Evolutionary conservation across 2,797 vertebrate genomes (phyloP).

Genomic region (Eulemur mongoz): DNA sequence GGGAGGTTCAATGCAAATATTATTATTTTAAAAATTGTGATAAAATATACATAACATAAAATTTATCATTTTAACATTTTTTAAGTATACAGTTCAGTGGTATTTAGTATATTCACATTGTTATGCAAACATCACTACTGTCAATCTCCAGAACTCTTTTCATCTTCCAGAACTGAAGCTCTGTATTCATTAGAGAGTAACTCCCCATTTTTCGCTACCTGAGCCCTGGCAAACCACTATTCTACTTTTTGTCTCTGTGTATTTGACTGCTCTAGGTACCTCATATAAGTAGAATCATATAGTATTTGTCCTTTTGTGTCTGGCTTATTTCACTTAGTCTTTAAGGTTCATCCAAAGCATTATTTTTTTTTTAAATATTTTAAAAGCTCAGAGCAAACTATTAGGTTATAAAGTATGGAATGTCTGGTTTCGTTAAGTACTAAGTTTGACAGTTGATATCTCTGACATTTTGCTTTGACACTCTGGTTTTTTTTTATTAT

Average conservation of each 20-base stretch:
- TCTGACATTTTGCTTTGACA: too few species aligned
- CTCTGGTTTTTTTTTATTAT: too few species aligned
- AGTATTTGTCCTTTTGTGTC: not conserved
- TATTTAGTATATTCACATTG: not conserved
- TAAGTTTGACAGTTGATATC: too few species aligned
- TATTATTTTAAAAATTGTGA: not conserved
- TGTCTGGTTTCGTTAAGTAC: too few species aligned
- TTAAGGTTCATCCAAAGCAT: not conserved
- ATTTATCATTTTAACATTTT: not conserved
- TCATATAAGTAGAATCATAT: not conserved
- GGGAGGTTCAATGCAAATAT: not conserved
- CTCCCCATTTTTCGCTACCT: fast-evolving
- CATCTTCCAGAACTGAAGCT: not conserved
- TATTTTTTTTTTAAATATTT: not conserved
- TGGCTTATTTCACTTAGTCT: slow-evolving; percentile 12
- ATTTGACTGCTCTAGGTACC: not conserved
- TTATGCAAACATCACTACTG: not conserved
- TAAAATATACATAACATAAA: not conserved
- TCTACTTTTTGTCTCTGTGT: not conserved
- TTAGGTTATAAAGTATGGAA: too few species aligned
- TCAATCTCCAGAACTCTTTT: not conserved
- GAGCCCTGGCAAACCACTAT: too few species aligned
- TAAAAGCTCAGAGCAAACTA: not conserved
- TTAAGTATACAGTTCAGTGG: not conserved
- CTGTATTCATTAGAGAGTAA: not conserved